Base-by-base conservation (phyloP, 2,113 vertebrate species). In the Polypterus bichir region DNA sequence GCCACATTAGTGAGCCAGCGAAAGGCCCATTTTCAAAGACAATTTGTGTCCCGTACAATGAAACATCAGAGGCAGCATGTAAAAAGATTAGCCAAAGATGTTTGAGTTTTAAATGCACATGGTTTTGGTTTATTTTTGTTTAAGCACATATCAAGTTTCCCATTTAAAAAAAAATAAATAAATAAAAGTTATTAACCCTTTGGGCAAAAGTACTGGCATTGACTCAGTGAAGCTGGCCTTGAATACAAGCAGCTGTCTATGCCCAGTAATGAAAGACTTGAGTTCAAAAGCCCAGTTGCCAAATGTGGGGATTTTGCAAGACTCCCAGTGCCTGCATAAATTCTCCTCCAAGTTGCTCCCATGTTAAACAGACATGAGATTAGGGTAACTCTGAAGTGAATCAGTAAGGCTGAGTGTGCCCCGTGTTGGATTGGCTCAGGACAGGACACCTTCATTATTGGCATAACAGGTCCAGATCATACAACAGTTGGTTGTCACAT, bases 61-160 rank as follows among this genome's bases (percentile, higher is more conserved):
- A 44, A 46, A 48, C n/a, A 45, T 54, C 49, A 62, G 52, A 62
- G 60, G 54, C 3, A 54, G 60, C 60, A 47, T 47, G 52, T 62
- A 54, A 62, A 46, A 54, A 5, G 60, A 54, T 62, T 54, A 46
- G 51, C 46, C 44, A 6, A 10, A 54, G 27, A 49, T 61, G 62
- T 59, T 70, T 60, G 62, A 64, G 62, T 55, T 57, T 11, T 56
- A 62, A 66, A 64, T 63, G 56, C 56, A 66, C 59, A 44, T 62
- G 44, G 60, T 49, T 62, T 53, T 46, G 44, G 9, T 62, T 53
- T 53, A 11, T 52, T 27, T 9, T 5, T 4, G n/a, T 10, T 7
- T n/a, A 9, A 54, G 53, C 60, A 62, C 49, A 47, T 62, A 54
- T 62, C 49, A 46, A 5, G 27, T 54, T 62, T 62, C 54, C 11